Conservation (phyloP, 2,797 vertebrate species). For the Tamandua tetradactyla region DNA sequence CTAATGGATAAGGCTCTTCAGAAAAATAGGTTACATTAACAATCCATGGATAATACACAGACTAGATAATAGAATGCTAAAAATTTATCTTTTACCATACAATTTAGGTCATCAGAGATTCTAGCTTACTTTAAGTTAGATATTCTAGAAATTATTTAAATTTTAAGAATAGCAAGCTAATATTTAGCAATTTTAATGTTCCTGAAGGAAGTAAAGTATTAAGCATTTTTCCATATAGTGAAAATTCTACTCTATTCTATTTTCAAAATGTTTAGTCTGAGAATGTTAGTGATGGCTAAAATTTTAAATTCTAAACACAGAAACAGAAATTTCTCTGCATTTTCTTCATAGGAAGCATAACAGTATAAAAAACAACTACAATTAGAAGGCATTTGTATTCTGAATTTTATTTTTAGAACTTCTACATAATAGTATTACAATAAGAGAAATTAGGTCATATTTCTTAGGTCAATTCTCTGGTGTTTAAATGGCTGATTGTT, state of each 20-base stretch:
- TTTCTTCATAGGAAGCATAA: not conserved
- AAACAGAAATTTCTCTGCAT: not conserved
- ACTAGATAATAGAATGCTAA: not conserved
- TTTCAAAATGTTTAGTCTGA: not conserved
- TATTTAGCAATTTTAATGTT: not conserved
- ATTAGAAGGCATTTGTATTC: not conserved
- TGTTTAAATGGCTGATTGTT: not conserved
- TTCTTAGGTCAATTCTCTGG: not conserved
- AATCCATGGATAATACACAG: not conserved
- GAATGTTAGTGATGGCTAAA: not conserved
- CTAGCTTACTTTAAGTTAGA: not conserved
- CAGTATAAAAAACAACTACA: not conserved
- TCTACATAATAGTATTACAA: not conserved
- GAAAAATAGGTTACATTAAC: not conserved
- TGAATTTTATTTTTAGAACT: not conserved
- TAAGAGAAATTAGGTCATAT: not conserved
- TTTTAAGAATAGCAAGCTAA: not conserved
- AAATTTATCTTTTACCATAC: not conserved
- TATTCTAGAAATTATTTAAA: conserved; percentile 2
- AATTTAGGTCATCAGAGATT: not conserved
- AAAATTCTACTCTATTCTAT: not conserved
- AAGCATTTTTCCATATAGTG: not conserved
- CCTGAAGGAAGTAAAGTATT: not conserved
- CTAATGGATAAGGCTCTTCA: not conserved
- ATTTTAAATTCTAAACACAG: not conserved